Conservation (phyloP, 2,113 vertebrate genomes). For the Balaeniceps rex region DNA sequence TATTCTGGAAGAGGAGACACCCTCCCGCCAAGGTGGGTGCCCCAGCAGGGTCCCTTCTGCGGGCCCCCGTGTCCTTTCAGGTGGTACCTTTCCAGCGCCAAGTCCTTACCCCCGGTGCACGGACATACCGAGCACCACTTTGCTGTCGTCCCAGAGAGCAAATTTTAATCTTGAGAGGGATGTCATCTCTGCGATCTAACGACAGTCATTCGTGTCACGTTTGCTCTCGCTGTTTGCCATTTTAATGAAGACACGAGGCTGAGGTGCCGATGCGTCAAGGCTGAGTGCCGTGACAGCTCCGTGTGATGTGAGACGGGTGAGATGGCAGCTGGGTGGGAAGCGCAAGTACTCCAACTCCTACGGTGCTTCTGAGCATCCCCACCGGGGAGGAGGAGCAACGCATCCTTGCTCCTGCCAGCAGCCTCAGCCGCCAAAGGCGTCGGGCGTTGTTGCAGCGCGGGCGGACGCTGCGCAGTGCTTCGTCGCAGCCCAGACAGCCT, state of each 20-base stretch:
- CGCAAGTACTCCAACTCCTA: neutral
- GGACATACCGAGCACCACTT: neutral
- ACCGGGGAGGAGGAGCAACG: neutral
- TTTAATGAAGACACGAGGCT: neutral
- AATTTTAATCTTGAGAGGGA: neutral
- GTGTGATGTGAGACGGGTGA: neutral
- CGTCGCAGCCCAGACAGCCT: neutral
- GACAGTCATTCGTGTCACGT: neutral
- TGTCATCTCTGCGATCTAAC: neutral
- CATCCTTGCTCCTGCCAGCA: neutral
- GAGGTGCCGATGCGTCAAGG: neutral
- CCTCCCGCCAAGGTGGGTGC: neutral
- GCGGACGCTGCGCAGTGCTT: neutral
- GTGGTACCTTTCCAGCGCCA: neutral
- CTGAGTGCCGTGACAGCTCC: neutral
- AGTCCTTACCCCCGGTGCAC: rapidly evolving
- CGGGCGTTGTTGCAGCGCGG: neutral
- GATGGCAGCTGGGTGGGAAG: constrained; percentile 13
- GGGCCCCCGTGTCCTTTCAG: neutral
- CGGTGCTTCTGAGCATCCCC: neutral
- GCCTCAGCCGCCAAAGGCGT: neutral
- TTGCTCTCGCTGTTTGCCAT: neutral
- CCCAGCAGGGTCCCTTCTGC: neutral
- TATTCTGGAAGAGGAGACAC: neutral
- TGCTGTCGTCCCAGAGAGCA: neutral